phyloP scores from a whole-genome alignment of 2,888 invertebrate species.

The Hesperia comma region DNA sequence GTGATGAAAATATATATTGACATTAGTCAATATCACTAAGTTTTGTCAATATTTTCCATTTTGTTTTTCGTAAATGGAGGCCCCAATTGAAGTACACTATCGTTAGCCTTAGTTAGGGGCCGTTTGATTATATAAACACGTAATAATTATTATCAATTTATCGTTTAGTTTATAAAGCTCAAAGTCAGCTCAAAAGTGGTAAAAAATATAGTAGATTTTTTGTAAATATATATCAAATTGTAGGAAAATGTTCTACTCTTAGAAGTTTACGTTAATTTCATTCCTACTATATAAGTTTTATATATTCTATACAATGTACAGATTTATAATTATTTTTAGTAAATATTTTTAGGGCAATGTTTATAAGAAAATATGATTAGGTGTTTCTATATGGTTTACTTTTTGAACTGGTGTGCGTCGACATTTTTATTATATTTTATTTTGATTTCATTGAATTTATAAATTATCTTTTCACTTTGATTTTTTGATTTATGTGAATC shows the following conservation, averaged over 20 bases:
- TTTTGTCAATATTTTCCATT: background rate
- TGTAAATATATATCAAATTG: slow-evolving; percentile 67
- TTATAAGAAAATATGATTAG: slow-evolving; percentile 45
- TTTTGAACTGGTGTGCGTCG: background rate
- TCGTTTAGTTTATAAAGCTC: slow-evolving; percentile 77
- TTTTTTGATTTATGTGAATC: too few relatives aligned
- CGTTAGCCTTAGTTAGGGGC: slow-evolving; percentile 48
- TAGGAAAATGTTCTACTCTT: slow-evolving; percentile 51
- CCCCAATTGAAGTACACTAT: slow-evolving; percentile 63
- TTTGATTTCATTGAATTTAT: background rate
- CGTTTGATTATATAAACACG: slow-evolving; percentile 39
- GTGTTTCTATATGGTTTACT: slow-evolving; percentile 18
- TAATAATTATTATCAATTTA: slow-evolving; percentile 41
- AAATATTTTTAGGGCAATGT: slow-evolving; percentile 48
- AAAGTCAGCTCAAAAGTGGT: slow-evolving; percentile 77
- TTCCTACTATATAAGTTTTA: slow-evolving; percentile 71
- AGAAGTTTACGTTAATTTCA: slow-evolving; percentile 58
- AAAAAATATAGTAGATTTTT: slow-evolving; percentile 50
- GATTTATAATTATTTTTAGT: slow-evolving; percentile 52
- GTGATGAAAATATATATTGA: slow-evolving; percentile 1
- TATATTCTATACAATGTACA: slow-evolving; percentile 62
- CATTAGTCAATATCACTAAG: background rate
- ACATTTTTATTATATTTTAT: slow-evolving; percentile 12
- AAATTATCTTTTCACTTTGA: too few relatives aligned
- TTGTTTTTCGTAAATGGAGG: slow-evolving; percentile 35